These are phyloP conservation scores for Percopsis omiscomaycus DNA, from an alignment of 2,797 vertebrate genomes.

Conservation along the genomic window DNA sequence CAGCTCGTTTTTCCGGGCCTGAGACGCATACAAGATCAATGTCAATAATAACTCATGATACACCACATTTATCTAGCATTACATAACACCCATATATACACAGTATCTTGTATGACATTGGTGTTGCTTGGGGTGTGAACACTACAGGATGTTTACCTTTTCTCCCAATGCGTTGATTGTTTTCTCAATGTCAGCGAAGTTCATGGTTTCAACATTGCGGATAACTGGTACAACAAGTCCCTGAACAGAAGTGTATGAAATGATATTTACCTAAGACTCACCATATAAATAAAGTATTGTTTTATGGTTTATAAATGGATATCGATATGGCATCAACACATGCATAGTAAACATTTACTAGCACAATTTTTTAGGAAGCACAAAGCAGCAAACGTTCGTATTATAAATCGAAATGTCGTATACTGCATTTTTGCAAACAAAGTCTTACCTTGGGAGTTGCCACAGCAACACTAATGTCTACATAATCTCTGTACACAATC, in stretches of 20 bases:
- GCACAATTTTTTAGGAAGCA: neutral
- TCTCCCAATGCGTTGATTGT: slow-evolving; percentile 88
- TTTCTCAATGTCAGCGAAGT: slow-evolving; percentile 89
- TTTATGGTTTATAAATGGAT: no score
- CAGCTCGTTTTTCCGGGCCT: slow-evolving; percentile 86
- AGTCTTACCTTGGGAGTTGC: slow-evolving; percentile 87
- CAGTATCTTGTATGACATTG: neutral
- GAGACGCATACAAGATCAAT: neutral
- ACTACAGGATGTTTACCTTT: slow-evolving; percentile 80
- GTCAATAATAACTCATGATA: neutral
- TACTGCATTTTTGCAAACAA: neutral
- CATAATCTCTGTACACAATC: slow-evolving; percentile 93
- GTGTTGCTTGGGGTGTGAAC: neutral
- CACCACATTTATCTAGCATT: neutral
- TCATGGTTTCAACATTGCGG: slow-evolving; percentile 91
- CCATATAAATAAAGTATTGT: no score
- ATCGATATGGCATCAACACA: neutral
- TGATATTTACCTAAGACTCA: neutral
- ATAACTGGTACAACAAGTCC: slow-evolving; percentile 94
- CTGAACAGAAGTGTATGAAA: slow-evolving; percentile 59
- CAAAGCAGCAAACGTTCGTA: neutral
- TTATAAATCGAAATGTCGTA: neutral
- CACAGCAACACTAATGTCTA: slow-evolving; percentile 94
- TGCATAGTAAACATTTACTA: neutral
- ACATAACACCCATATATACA: neutral